A percentile compares a stretch with the other conserved stretches of the same genome.
phyloP scores from a whole-genome alignment of 2,888 invertebrate genomes.

The Linnaemya tessellans region DNA sequence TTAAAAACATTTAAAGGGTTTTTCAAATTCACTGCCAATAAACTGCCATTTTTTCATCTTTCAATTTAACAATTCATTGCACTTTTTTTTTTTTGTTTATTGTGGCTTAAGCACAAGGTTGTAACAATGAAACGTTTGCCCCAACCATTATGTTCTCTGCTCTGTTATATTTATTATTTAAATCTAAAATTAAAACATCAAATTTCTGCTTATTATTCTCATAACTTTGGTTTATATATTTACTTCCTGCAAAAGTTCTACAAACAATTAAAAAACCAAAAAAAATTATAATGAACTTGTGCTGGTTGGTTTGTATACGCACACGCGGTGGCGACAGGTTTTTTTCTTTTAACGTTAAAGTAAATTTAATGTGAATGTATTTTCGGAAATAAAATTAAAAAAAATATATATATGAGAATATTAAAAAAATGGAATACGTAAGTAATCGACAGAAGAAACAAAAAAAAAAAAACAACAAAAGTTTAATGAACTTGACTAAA shows the following conservation, averaged over 20 bases:
- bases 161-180: conserved; percentile 24
- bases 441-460: background rate
- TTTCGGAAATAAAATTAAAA: conserved; percentile 24
- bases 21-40: background rate
- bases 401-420: conserved; percentile 1
- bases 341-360: background rate
- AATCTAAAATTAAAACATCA: conserved; percentile 28
- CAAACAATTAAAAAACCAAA: background rate
- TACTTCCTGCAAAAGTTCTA: conserved; percentile 43
- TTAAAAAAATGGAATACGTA: conserved; percentile 1
- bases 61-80: conserved; percentile 1
- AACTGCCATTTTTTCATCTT: background rate
- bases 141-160: background rate
- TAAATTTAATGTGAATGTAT: background rate
- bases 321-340: conserved; percentile 35
- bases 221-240: conserved; percentile 32
- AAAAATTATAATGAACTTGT: conserved; percentile 2
- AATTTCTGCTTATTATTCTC: conserved; percentile 22
- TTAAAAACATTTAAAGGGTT: background rate
- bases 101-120: conserved; percentile 23
- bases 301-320: background rate
- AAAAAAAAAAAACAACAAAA: conserved; percentile 19
- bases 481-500: conserved; percentile 45
- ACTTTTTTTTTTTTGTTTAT: background rate
- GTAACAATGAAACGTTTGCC: background rate